phyloP scores from a whole-genome alignment of 1,140 invertebrate genomes.

The Drosophila asahinai region DNA sequence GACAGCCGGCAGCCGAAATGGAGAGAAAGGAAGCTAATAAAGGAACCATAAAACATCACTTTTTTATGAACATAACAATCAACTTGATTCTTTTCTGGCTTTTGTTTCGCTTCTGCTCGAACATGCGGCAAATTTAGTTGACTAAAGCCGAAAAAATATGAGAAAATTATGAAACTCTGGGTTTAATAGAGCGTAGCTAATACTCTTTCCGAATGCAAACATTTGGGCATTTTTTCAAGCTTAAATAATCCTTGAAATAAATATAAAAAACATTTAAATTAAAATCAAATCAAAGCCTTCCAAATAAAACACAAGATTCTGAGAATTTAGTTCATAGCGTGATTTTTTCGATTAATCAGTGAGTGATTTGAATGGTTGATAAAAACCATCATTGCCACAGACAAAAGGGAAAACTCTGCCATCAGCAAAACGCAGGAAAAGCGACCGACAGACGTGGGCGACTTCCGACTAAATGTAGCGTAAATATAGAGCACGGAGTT shows the following conservation, averaged over 20 bases:
- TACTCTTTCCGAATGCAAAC: background rate
- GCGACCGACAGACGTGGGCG: constrained; percentile 19
- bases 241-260: background rate
- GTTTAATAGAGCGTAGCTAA: background rate
- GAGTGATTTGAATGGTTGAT: constrained; percentile 13
- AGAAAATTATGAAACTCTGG: background rate
- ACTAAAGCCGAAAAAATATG: constrained; percentile 11
- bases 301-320: background rate
- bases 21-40: constrained; percentile 48
- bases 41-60: constrained; percentile 70
- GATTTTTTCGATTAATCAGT: constrained; percentile 1
- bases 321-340: background rate
- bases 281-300: background rate
- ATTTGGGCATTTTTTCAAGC: background rate
- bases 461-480: constrained; percentile 67
- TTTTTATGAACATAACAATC: constrained; percentile 48
- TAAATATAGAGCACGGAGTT: constrained; percentile 65
- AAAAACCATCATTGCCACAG: constrained; percentile 5
- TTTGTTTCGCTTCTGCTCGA: constrained; percentile 21
- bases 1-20: constrained; percentile 18
- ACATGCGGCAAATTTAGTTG: constrained; percentile 44
- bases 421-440: constrained; percentile 39
- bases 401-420: constrained; percentile 26
- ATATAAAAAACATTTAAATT: background rate
- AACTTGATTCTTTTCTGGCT: constrained; percentile 16